Percentiles rank a stretch among this genome's conserved stretches.
These are phyloP conservation scores for Paramormyrops hopkinsi DNA, from an alignment of 2,797 vertebrate genomes.

Conservation along the genomic window DNA sequence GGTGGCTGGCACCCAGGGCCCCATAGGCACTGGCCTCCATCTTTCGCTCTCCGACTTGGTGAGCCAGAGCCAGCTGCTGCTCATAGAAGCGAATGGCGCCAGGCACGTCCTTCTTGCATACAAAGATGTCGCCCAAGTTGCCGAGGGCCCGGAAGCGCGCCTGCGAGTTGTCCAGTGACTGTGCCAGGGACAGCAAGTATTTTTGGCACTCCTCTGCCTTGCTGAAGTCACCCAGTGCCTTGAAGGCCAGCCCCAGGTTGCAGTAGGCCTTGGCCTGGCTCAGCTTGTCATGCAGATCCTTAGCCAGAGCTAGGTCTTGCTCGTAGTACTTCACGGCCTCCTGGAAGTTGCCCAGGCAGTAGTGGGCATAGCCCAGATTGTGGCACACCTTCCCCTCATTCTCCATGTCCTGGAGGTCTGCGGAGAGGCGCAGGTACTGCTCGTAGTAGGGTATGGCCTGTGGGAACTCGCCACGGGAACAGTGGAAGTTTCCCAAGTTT, in stretches of 20 bases:
- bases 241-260: constrained; percentile 90
- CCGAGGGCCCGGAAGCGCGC: constrained; percentile 90
- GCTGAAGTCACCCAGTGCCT: constrained; percentile 78
- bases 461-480: constrained; percentile 79
- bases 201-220: constrained; percentile 94
- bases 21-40: constrained; percentile 89
- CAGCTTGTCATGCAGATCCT: constrained; percentile 89
- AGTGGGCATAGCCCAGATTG: constrained; percentile 90
- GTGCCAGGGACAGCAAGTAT: constrained; percentile 84
- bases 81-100: constrained; percentile 86
- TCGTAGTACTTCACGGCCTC: constrained; percentile 92
- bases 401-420: constrained; percentile 89
- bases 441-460: constrained; percentile 90
- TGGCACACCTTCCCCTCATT: constrained; percentile 92
- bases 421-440: constrained; percentile 79
- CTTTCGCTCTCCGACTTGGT: constrained; percentile 74
- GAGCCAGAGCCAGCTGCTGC: constrained; percentile 82
- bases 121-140: constrained; percentile 87
- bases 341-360: constrained; percentile 84
- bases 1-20: constrained; percentile 81
- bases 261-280: constrained; percentile 96
- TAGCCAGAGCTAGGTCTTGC: constrained; percentile 87
- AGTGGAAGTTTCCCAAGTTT: constrained; percentile 94
- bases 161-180: constrained; percentile 83
- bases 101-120: constrained; percentile 78